phyloP scores from a whole-genome alignment of 2,888 invertebrate species.

The Tiphia femorata region DNA sequence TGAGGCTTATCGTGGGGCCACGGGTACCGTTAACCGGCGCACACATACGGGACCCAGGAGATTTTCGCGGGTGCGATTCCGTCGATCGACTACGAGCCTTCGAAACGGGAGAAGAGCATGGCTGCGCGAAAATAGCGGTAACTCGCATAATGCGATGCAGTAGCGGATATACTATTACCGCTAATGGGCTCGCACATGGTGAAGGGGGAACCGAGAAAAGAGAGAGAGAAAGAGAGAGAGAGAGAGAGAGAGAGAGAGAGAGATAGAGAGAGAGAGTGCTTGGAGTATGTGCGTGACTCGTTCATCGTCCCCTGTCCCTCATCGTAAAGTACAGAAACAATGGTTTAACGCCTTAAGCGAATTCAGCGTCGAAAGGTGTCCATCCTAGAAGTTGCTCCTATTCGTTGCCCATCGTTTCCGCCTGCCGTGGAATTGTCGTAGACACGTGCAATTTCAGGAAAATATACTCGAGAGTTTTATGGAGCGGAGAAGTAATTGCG shows the following conservation, averaged over 20 bases:
- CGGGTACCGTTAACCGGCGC: no score
- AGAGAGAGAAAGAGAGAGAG: no score
- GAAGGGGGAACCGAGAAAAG: background rate
- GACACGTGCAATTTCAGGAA: conserved; percentile 1
- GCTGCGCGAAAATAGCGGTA: conserved; percentile 53
- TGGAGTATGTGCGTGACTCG: conserved; percentile 4
- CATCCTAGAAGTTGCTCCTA: background rate
- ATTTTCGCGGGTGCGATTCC: background rate
- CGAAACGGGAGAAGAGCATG: conserved; percentile 32
- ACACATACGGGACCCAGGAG: background rate
- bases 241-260: no score
- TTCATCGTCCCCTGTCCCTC: conserved; percentile 23
- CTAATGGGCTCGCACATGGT: conserved; percentile 40
- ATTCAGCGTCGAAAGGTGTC: conserved; percentile 11
- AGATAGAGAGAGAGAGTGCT: no score
- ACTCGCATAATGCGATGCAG: conserved; percentile 48
- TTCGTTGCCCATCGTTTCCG: background rate
- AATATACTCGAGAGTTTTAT: background rate
- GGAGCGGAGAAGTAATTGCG: conserved; percentile 1
- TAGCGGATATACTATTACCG: conserved; percentile 48
- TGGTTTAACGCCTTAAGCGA: conserved; percentile 22
- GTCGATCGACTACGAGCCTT: background rate
- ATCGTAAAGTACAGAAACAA: conserved; percentile 32
- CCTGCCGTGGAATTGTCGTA: background rate
- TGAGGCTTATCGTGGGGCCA: no score